Evolutionary conservation across 2,113 vertebrate species (phyloP), one percentile per base, ranked within the genome.

Genomic region (Camelus dromedarius): DNA sequence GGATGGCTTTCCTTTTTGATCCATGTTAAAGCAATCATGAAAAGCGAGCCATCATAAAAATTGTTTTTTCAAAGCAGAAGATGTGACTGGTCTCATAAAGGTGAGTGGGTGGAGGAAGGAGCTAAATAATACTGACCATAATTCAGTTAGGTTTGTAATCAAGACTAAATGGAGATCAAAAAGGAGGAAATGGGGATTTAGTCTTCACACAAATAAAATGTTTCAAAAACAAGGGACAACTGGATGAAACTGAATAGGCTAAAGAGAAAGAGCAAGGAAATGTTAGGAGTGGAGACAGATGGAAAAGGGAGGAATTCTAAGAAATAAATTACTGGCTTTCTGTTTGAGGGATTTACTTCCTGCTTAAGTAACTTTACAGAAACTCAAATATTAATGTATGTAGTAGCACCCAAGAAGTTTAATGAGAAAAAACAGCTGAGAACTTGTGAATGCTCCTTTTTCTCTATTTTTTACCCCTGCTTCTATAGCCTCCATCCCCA

Each of bases 101-200:
- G 83, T 96, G 87, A 97, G 84, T 97, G 88, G 84, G 75, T 92
- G 85, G 93, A 96, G 80, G 90, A 96, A 97, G 87, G 67, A 80
- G 67, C 86, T 92, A 64, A 87, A 19, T 70, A 80, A 38, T 42
- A 70, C 54, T 93, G 79, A 89, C 62, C 77, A 89, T 89, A 97
- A 96, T 90, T 96, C 62, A 92, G 56, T 96, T 84, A 97, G 91
- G n/a, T 97, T 96, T 97, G 90, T 95, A 97, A 96, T 97, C 81
- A 98, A 73, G 95, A 87, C 72, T 96, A 94, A 89, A 89, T 73
- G 82, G 60, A 95, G 96, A 97, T 97, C 88, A 97, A 97, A 92
- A 84, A 89, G 85, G 42, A 97, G 82, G 91, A 95, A 97, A 86
- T 96, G 22, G 58, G 50, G 79, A 93, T 87, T 97, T 96, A 91